Percentiles rank a stretch among this genome's conserved stretches.
These are phyloP conservation scores for Caloenas nicobarica DNA, from an alignment of 2,113 vertebrate species.

Conservation along the genomic window DNA sequence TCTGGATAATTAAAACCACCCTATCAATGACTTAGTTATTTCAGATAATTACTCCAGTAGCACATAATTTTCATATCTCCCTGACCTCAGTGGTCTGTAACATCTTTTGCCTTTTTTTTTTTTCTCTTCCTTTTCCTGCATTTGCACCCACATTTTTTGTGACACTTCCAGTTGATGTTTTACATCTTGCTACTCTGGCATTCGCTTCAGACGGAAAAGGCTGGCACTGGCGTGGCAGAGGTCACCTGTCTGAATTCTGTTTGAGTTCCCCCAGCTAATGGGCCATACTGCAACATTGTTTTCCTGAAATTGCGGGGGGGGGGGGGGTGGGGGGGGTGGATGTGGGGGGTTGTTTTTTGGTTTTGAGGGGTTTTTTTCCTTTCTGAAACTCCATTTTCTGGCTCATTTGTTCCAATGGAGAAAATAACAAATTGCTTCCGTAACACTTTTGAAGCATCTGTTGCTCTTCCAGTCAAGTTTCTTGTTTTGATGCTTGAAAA, in stretches of 20 bases:
- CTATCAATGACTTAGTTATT: not conserved
- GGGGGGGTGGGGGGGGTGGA: too few species aligned
- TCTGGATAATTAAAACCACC: constrained; percentile 24
- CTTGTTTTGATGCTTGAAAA: not conserved
- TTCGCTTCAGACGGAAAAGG: not conserved
- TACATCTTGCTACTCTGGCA: not conserved
- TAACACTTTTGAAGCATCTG: not conserved
- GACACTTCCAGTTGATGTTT: not conserved
- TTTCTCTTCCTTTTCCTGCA: not conserved
- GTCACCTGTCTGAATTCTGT: not conserved
- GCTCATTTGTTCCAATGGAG: not conserved
- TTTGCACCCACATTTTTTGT: not conserved
- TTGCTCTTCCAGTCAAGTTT: not conserved
- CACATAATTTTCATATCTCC: not conserved
- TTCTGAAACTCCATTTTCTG: not conserved
- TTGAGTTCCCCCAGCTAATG: not conserved
- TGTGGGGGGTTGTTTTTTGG: not conserved
- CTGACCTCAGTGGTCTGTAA: not conserved
- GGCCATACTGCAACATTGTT: not conserved
- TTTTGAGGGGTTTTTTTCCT: not conserved
- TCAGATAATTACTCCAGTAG: not conserved
- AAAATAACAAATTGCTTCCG: not conserved
- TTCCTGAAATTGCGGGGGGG: not conserved
- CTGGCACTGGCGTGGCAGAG: not conserved
- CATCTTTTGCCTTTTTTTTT: not conserved